Evolutionary conservation across 1,140 invertebrate species (phyloP).

Genomic region (Charaxes varanes): DNA sequence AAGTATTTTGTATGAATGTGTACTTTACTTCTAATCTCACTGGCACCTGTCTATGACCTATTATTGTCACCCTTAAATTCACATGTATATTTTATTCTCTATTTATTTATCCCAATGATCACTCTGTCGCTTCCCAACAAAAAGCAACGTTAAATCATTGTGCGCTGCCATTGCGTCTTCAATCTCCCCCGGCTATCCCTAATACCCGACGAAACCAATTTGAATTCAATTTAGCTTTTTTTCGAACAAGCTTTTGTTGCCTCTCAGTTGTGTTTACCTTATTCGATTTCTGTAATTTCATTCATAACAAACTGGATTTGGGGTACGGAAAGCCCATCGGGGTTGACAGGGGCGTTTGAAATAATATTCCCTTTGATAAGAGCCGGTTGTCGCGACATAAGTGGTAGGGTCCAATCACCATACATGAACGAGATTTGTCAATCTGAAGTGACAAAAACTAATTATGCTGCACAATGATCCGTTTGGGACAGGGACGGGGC

Average conservation of each 20-base stretch:
- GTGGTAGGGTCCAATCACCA: constrained; percentile 54
- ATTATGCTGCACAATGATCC: constrained; percentile 64
- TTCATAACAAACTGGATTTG: constrained; percentile 74
- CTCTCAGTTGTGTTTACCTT: constrained; percentile 73
- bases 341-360: constrained; percentile 71
- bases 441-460: constrained; percentile 72
- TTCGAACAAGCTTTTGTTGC: constrained; percentile 70
- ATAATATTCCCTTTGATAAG: constrained; percentile 74
- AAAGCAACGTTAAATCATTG: constrained; percentile 63
- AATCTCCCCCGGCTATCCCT: constrained; percentile 64
- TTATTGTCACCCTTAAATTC: constrained; percentile 10
- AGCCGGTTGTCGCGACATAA: constrained; percentile 55
- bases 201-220: constrained; percentile 72
- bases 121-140: constrained; percentile 49
- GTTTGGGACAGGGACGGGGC: constrained; percentile 32
- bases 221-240: constrained; percentile 74
- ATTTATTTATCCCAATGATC: constrained; percentile 37
- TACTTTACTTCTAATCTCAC: no score
- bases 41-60: constrained; percentile 1
- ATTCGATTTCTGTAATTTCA: constrained; percentile 75
- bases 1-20: no score
- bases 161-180: constrained; percentile 45
- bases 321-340: constrained; percentile 64
- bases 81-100: constrained; percentile 48
- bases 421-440: constrained; percentile 61